Evolutionary conservation across 1,140 invertebrate genomes (phyloP).

Genomic region (Tachypleus tridentatus): DNA sequence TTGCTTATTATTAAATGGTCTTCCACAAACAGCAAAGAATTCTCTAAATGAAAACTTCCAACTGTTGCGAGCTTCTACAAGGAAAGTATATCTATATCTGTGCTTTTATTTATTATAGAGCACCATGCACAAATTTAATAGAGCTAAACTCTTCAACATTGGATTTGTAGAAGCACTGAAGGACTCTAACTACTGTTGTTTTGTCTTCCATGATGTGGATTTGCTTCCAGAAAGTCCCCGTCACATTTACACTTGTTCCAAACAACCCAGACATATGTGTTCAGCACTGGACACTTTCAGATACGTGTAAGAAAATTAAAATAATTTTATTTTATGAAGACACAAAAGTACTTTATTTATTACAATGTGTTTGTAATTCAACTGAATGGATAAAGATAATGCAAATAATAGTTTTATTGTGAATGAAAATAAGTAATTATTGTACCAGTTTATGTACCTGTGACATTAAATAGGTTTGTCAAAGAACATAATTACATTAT

Average conservation of each 20-base stretch:
- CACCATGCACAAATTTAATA: conserved; percentile 17
- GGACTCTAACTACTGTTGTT: conserved; percentile 34
- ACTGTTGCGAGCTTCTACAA: neutral
- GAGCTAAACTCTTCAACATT: conserved; percentile 37
- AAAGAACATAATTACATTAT: too few relatives aligned
- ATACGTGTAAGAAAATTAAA: conserved; percentile 17
- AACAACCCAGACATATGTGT: conserved; percentile 24
- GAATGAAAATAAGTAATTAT: too few relatives aligned
- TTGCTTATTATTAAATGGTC: neutral
- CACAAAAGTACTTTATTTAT: too few relatives aligned
- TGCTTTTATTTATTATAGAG: conserved; percentile 8
- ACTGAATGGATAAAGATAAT: too few relatives aligned
- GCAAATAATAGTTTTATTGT: too few relatives aligned
- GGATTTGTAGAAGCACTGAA: conserved; percentile 34
- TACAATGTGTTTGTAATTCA: too few relatives aligned
- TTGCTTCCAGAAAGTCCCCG: conserved; percentile 39
- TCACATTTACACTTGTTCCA: conserved; percentile 24
- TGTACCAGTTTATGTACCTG: too few relatives aligned
- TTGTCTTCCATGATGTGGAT: conserved; percentile 46
- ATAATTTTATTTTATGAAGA: too few relatives aligned
- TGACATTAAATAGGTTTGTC: too few relatives aligned
- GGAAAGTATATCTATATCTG: too few relatives aligned
- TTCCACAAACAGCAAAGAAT: neutral
- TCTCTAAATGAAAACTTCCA: neutral
- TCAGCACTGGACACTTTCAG: conserved; percentile 25